phyloP scores from a whole-genome alignment of 2,888 invertebrate species.

The Celastrina argiolus region DNA sequence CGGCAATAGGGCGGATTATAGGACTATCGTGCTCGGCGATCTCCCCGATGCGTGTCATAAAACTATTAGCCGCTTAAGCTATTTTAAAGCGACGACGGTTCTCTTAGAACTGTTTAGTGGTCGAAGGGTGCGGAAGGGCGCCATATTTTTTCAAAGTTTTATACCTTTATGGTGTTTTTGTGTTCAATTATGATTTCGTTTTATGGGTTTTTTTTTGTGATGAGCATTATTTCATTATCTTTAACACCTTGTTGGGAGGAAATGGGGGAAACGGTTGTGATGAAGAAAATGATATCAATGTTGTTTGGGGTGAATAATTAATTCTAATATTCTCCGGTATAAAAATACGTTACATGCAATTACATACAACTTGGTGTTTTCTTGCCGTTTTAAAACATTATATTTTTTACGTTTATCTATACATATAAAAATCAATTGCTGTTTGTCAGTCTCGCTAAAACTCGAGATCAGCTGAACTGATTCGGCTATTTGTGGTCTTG shows the following conservation, averaged over 20 bases:
- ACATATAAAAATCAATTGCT: too few species aligned
- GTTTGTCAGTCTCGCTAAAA: too few species aligned
- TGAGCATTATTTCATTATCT: constrained; percentile 65
- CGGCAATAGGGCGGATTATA: constrained; percentile 47
- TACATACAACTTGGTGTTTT: background rate
- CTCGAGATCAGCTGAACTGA: too few species aligned
- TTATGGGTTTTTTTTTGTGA: constrained; percentile 53
- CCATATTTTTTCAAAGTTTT: constrained; percentile 55
- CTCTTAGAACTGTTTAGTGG: constrained; percentile 56
- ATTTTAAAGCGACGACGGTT: constrained; percentile 66
- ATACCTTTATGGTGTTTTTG: constrained; percentile 58
- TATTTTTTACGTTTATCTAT: background rate
- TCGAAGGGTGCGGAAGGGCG: constrained; percentile 55
- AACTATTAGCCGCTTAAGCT: constrained; percentile 77
- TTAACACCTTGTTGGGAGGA: constrained; percentile 63
- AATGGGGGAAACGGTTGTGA: constrained; percentile 24
- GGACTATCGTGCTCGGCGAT: constrained; percentile 36
- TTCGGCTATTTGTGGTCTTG: too few species aligned
- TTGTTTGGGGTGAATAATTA: constrained; percentile 13
- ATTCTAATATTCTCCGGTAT: background rate
- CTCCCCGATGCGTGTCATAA: constrained; percentile 72
- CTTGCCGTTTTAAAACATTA: background rate
- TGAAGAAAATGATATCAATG: constrained; percentile 15
- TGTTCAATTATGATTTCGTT: constrained; percentile 64
- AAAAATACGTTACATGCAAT: background rate